Base-by-base conservation (phyloP, 2,888 invertebrate species). In the Volucella bombylans region DNA sequence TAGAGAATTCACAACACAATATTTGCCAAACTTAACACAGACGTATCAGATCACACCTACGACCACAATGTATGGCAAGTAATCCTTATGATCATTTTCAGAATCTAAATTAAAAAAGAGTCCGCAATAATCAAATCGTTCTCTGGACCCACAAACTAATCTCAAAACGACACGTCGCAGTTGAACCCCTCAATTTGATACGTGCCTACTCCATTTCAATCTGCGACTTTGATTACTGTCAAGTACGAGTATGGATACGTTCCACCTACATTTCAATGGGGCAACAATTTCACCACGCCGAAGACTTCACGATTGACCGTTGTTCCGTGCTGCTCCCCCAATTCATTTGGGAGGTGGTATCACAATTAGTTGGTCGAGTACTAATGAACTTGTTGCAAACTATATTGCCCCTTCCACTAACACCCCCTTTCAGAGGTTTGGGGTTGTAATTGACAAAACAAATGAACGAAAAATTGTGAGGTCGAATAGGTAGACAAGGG, bases 251-350 rank as follows among this genome's bases (percentile, higher is more conserved):
- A 31, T 6, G 31, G 6, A 31, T 31, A 31, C 65, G 43, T 52
- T 67, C 65, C 65, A 52, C 65, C 52, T 52, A 67, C 65, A 67
- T 54, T 67, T 67, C 23, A 43, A 67, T 67, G 23, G 18, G 43
- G 52, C 41, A 14, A 65, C 50, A 64, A 64, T 64, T 64, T 50
- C 11, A 49, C 50, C 18, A 43, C 65, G 52, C 52, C 52, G 54
- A 67, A 67, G 50, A 43, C 52, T 52, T 67, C 1, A 14, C 50
- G 52, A 65, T 67, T 67, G 52, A 41, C n/a, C 52, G 50, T 52
- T 67, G 41, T 50, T n/a, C 50, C 61, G 47, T 47, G 61, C 31
- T 61, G n/a, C 14, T 49, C 49, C 47, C 11, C 10, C 31, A 31
- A 45, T 45, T 18, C 62, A 47, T 62, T 31, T 31, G 31, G 31